Percentiles rank a stretch among this genome's conserved stretches.
These are phyloP conservation scores for Dusona sp. DNA, from an alignment of 2,888 invertebrate species.

Conservation along the genomic window DNA sequence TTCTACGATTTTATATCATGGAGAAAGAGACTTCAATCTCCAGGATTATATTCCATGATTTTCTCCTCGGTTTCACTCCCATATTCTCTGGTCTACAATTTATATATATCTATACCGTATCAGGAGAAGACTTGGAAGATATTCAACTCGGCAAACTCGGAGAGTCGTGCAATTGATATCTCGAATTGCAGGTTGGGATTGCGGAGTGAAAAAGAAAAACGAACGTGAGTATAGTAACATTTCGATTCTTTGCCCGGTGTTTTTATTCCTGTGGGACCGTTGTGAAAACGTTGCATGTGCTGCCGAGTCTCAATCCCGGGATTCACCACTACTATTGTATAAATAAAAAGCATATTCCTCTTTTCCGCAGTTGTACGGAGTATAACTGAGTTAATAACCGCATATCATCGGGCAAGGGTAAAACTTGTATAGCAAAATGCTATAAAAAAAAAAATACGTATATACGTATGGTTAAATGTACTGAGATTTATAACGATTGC, in stretches of 20 bases:
- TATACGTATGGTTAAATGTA: conserved; percentile 11
- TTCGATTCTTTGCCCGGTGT: conserved; percentile 21
- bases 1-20: neutral
- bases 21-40: conserved; percentile 11
- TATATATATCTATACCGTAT: neutral
- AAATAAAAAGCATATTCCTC: conserved; percentile 35
- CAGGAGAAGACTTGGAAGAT: conserved; percentile 28
- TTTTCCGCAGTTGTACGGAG: conserved; percentile 54
- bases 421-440: conserved; percentile 29
- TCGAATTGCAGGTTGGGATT: conserved; percentile 40
- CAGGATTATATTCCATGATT: conserved; percentile 1
- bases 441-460: conserved; percentile 15
- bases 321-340: conserved; percentile 19
- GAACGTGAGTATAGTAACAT: conserved; percentile 2
- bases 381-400: conserved; percentile 72
- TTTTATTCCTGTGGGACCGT: conserved; percentile 31
- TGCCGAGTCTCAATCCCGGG: conserved; percentile 15
- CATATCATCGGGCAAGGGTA: conserved; percentile 78
- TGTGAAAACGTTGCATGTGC: conserved; percentile 20
- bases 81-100: neutral
- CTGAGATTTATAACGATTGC: neutral
- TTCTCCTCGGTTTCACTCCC: conserved; percentile 19
- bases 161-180: conserved; percentile 57
- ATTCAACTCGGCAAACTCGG: conserved; percentile 34
- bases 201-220: conserved; percentile 29